Evolutionary conservation across 2,797 vertebrate genomes (phyloP).

Genomic region (Stomatorhinus walkeri): DNA sequence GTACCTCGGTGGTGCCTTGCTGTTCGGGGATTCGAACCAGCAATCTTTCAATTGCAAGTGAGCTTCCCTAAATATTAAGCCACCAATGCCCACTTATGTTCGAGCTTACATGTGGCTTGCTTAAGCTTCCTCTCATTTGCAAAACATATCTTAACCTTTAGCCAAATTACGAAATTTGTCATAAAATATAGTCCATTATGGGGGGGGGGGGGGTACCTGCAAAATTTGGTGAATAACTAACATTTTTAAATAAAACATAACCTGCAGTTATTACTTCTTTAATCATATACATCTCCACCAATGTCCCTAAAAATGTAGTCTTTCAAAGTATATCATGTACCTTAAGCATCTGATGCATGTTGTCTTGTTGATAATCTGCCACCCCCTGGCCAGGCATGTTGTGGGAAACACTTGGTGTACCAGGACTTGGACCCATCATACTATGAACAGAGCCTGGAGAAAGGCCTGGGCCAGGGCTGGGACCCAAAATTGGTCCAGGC

Average conservation of each 20-base stretch:
- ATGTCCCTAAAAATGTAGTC: background rate
- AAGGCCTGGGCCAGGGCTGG: slow-evolving; percentile 90
- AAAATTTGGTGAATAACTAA: background rate
- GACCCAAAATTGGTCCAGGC: slow-evolving; percentile 89
- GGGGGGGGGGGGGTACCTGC: background rate
- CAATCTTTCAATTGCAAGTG: background rate
- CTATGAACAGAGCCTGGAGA: slow-evolving; percentile 94
- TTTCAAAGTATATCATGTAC: slow-evolving; percentile 50
- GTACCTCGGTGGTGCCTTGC: background rate
- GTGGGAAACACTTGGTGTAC: slow-evolving; percentile 80
- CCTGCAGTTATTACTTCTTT: background rate
- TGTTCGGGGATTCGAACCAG: background rate
- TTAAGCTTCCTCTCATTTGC: background rate
- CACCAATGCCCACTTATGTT: background rate
- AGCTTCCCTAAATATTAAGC: background rate
- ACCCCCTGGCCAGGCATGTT: slow-evolving; percentile 74
- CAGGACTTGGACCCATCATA: slow-evolving; percentile 97
- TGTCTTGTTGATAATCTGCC: slow-evolving; percentile 80
- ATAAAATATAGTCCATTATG: background rate
- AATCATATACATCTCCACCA: background rate
- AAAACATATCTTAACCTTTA: background rate
- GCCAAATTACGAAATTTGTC: background rate
- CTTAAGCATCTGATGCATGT: slow-evolving; percentile 88
- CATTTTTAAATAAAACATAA: background rate
- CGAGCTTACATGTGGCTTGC: background rate